phyloP scores from a whole-genome alignment of 1,140 invertebrate species.

The Micrasema minimum region DNA sequence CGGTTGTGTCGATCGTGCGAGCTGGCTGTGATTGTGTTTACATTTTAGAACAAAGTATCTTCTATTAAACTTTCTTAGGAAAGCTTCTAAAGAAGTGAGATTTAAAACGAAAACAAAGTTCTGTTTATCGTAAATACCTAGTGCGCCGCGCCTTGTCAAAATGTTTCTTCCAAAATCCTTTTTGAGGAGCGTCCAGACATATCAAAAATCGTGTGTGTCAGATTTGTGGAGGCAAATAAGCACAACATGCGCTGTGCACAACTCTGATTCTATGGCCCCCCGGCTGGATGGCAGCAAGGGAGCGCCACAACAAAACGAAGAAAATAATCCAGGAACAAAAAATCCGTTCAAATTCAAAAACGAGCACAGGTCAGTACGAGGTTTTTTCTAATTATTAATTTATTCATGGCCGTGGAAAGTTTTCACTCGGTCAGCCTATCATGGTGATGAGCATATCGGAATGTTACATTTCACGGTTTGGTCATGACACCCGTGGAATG shows the following conservation, averaged over 20 bases:
- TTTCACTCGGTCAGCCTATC: background rate
- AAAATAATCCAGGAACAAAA: constrained; percentile 60
- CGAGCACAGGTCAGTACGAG: constrained; percentile 62
- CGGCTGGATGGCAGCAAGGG: constrained; percentile 58
- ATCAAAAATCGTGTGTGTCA: no score
- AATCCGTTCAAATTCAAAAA: constrained; percentile 65
- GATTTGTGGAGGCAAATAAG: constrained; percentile 66
- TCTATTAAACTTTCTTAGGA: constrained; percentile 5
- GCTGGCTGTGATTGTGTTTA: constrained; percentile 6
- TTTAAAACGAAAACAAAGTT: background rate
- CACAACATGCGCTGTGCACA: constrained; percentile 68
- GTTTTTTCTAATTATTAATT: no score
- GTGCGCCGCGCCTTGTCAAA: constrained; percentile 4
- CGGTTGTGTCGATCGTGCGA: constrained; percentile 9
- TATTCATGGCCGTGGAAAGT: constrained; percentile 10
- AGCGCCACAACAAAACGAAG: constrained; percentile 57
- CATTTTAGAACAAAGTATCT: background rate
- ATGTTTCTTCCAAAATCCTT: constrained; percentile 65
- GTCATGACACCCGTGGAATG: background rate
- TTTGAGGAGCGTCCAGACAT: constrained; percentile 60
- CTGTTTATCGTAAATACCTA: background rate
- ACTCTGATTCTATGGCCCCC: constrained; percentile 68
- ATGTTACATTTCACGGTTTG: background rate
- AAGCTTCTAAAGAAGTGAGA: background rate
- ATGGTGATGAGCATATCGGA: background rate